Conservation (phyloP, 2,113 vertebrate genomes). For the Microtus richardsoni region DNA sequence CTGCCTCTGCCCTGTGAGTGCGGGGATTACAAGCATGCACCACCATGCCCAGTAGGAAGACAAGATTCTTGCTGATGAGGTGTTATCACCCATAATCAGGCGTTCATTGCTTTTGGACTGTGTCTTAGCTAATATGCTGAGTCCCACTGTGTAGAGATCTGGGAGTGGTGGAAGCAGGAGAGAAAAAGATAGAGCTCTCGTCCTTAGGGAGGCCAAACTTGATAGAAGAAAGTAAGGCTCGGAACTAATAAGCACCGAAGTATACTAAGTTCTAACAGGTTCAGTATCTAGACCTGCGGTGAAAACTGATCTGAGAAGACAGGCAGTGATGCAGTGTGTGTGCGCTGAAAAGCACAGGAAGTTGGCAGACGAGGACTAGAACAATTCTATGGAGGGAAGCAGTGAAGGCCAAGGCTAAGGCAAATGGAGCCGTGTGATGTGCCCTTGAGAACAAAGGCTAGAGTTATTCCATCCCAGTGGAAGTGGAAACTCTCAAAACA, state of each 20-base stretch:
- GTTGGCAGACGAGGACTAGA: background rate
- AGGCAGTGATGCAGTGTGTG: background rate
- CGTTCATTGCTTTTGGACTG: background rate
- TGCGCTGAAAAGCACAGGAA: background rate
- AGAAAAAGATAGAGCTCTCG: background rate
- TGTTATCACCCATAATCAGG: background rate
- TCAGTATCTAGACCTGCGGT: background rate
- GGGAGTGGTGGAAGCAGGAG: background rate
- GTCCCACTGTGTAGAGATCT: background rate
- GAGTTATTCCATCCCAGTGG: background rate
- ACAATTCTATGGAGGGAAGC: background rate
- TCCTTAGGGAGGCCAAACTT: background rate
- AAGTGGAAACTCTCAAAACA: background rate
- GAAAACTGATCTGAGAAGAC: background rate
- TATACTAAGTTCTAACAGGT: background rate
- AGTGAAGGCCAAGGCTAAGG: background rate
- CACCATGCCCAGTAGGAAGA: background rate
- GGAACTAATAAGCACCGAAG: background rate
- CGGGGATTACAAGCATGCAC: background rate
- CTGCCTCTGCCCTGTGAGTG: background rate
- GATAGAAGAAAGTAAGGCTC: background rate
- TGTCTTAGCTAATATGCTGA: background rate
- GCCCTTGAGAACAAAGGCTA: background rate
- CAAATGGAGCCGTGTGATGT: background rate
- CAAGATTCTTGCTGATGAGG: background rate